Evolutionary conservation across 53 echinoderm and acorn worm species (phyloP), one percentile per base, ranked within the genome.

Genomic region (Paracentrotus lividus): DNA sequence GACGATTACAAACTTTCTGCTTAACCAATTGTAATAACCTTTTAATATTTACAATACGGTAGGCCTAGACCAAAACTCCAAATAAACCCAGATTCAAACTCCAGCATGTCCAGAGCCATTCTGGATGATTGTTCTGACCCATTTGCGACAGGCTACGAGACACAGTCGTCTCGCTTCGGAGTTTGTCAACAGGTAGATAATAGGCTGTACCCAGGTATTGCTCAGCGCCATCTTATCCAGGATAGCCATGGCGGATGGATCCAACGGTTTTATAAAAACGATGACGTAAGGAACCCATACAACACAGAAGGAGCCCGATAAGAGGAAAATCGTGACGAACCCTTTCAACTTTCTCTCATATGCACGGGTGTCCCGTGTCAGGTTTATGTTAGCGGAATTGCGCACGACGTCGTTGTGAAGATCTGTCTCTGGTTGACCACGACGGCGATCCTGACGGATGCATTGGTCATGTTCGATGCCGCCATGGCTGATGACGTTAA

Each of bases 141-240:
- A 76, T 42, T 18, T 38, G 20, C 81, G 47, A 8, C 45, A 6
- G 2, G 45, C 47, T 47, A n/a, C n/a, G 12, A 47, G 20, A 21
- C 72, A 72, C 18, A 72, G 18, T 36, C 72, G 14, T 36, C 72
- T 72, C 33, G 81, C 81, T 81, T 81, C 81, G 13, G 42, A 21
- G 47, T 81, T 81, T 6, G 44, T 81, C 81, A 81, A 16, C n/a
- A 81, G 44, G 47, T 81, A 81, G 9, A 81, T 47, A 8, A 49
- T 1, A 10, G 81, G 81, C 18, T 81, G 81, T 26, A 81, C 9
- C 21, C 49, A 81, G 9, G 81, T 21, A 47, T 43, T 14, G 81
- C 12, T 47, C 24, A 45, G 45, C 2, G 47, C 7, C 8, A 49
- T 4, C 8, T 26, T 26, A n/a, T 81, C 81, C n/a, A 81, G 47